These are phyloP conservation scores for Trichonephila clavipes DNA, from an alignment of 1,140 invertebrate genomes.

Conservation along the genomic window DNA sequence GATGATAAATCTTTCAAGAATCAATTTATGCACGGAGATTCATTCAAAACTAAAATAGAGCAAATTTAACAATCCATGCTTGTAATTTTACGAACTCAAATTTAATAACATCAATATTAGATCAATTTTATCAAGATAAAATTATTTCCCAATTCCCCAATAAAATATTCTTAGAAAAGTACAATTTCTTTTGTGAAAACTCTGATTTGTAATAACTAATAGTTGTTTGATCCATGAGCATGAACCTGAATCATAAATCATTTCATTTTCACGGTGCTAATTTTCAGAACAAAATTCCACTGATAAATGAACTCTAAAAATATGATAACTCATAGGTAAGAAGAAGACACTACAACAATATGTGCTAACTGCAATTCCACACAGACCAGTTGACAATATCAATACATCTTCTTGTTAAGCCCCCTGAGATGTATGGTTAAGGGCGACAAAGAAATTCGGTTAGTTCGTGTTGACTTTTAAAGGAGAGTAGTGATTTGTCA, in stretches of 20 bases:
- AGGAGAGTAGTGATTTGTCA: conserved; percentile 54
- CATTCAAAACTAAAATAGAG: too few species aligned
- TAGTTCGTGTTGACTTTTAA: conserved; percentile 63
- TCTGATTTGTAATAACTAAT: too few species aligned
- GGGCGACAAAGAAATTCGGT: conserved; percentile 56
- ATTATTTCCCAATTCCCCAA: too few species aligned
- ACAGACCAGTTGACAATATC: conserved; percentile 23
- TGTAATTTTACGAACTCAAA: too few species aligned
- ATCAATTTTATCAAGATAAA: too few species aligned
- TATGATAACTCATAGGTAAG: background rate
- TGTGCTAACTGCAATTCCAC: background rate
- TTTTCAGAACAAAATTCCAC: background rate
- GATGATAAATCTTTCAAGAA: too few species aligned
- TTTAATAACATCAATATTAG: too few species aligned
- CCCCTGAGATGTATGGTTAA: background rate
- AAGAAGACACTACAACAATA: conserved; percentile 11
- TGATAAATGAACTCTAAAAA: background rate
- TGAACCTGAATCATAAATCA: conserved; percentile 6
- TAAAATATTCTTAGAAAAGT: too few species aligned
- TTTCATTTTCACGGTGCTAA: background rate
- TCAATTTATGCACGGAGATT: too few species aligned
- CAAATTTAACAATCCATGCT: too few species aligned
- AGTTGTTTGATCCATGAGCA: background rate
- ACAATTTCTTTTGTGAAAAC: too few species aligned
- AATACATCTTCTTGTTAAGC: conserved; percentile 33